Base-by-base conservation (phyloP, 2,113 vertebrate species). In the Butorides virescens region DNA sequence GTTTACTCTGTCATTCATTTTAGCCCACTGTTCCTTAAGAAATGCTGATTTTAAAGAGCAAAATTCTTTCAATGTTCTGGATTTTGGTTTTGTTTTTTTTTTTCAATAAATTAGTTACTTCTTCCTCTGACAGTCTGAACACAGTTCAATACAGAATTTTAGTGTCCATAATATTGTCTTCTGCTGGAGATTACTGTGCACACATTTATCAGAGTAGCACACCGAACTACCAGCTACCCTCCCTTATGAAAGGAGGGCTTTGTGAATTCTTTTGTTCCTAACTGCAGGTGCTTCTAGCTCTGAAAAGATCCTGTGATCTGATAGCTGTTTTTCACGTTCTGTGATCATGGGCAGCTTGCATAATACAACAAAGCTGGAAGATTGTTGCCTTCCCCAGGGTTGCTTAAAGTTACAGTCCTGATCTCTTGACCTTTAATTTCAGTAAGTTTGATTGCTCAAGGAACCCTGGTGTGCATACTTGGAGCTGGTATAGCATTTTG, bases 351-450 rank as follows among this genome's bases (percentile, higher is more conserved):
- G 67, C 94, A 95, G 95, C 94, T 97, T 96, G 90, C 88, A 97
- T 97, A 96, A 95, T 95, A 85, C 91, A 96, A 96, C 87, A 96
- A 97, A 98, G 95, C 94, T 97, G 56, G 97, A 96, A 97, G 95
- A 97, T 89, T 97, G 82, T 95, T 98, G 94, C 94, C 77, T 97
- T 98, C 95, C 93, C 93, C 86, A 89, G 90, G 93, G 95, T 72
- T 97, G 94, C 94, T 95, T 98, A 95, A 98, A 97, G 97, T 97
- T 97, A 97, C 96, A 92, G 86, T 78, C 75, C 50, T 97, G 97
- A 98, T 97, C 98, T 97, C 94, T 96, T 96, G 97, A 98, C 98
- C 98, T 97, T 97, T 96, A 97, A 98, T 98, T 98, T 97, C 97
- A 96, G 96, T 86, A 95, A 92, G 96, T 97, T 96, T 97, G 97